Base-by-base conservation (phyloP, 1,140 invertebrate genomes). In the Bicyclus anynana region DNA sequence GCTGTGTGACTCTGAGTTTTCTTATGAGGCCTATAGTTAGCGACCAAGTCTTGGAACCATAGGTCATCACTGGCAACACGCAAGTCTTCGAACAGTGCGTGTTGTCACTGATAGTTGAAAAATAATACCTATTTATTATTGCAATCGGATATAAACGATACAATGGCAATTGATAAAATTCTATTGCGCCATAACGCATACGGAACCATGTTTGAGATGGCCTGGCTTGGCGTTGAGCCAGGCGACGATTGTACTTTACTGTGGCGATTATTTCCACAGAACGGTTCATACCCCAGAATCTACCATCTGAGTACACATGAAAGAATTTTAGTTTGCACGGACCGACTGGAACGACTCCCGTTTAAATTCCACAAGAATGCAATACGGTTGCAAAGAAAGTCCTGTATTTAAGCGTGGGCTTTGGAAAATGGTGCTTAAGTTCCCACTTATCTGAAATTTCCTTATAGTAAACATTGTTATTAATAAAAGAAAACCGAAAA, bases 291-390 rank as follows among this genome's bases (percentile, higher is more conserved):
- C 54, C 57, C 52, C 42, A 59, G 55, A 67, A 64, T 60, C 53
- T 59, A 64, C 70, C 76, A 72, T 65, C 53, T 74, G 76, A 77
- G 72, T 76, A 69, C 71, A 79, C 74, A 76, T 71, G 74, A 74
- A 79, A 80, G 68, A 77, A 71, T 74, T 79, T 76, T 80, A 59
- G 73, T 72, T 67, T 72, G 68, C 69, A 77, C 50, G 63, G 57
- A 70, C 65, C 65, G 72, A 66, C 61, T 63, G 65, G 72, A 79
- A 79, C 69, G 68, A 79, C 21, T 53, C 17, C 59, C 69, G 67
- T 77, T 74, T 74, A 78, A n/a, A 72, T 77, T 63, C 47, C 58
- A 40, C 58, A 46, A 33, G 53, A 40, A 27, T 17, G 27, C 37
- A 40, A 40, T 40, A 13, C 14, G 13, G 13, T n/a, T 40, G 13